Conservation (phyloP, 2,797 vertebrate species). For the Ctenosaura bakeri region DNA sequence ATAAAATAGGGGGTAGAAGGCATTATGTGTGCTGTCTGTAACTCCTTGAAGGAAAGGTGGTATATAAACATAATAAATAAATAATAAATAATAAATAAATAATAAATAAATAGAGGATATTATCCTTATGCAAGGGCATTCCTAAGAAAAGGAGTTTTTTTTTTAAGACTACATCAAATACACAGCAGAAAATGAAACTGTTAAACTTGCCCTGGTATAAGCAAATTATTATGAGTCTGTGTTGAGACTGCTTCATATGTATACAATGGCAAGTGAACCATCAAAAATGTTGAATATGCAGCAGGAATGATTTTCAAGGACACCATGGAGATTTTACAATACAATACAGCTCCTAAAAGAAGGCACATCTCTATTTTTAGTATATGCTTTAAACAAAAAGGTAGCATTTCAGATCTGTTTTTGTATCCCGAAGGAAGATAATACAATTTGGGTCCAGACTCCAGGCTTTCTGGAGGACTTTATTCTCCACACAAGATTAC, state of each 20-base stretch:
- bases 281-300: not conserved
- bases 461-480: too few relatives aligned
- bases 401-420: not conserved
- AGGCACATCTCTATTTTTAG: conserved; percentile 40
- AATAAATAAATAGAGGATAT: not conserved
- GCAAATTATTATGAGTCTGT: not conserved
- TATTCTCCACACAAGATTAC: too few relatives aligned
- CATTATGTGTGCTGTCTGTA: not conserved
- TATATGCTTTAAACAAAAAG: not conserved
- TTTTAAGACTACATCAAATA: not conserved
- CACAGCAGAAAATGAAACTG: not conserved
- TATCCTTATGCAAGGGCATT: not conserved
- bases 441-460: too few relatives aligned
- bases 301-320: not conserved
- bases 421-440: conserved; percentile 8
- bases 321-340: not conserved
- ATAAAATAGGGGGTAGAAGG: not conserved
- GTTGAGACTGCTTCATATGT: not conserved
- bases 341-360: conserved; percentile 8
- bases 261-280: not conserved
- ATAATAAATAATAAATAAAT: not conserved
- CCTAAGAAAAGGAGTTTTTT: not conserved
- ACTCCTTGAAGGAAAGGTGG: not conserved
- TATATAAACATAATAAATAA: not conserved
- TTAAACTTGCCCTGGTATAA: not conserved